Conservation (phyloP, 2,888 invertebrate species). For the Cataglyphis altisquamis region DNA sequence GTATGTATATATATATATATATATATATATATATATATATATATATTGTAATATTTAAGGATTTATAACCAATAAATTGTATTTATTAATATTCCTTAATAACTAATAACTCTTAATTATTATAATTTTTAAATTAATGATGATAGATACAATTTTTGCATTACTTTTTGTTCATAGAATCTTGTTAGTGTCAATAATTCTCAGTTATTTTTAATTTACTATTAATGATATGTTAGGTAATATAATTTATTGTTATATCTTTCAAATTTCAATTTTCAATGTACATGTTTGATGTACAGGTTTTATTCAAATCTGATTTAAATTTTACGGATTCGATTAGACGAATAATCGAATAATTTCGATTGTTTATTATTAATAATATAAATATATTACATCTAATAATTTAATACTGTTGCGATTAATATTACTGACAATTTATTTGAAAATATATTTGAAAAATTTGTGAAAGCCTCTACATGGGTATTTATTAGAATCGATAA, state of each 20-base stretch:
- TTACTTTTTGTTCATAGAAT: neutral
- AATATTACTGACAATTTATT: too few relatives aligned
- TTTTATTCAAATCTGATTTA: too few relatives aligned
- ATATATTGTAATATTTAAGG: conserved; percentile 12
- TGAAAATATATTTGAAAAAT: too few relatives aligned
- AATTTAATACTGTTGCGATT: too few relatives aligned
- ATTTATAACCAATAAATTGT: conserved; percentile 11
- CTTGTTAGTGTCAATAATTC: neutral
- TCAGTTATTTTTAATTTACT: neutral
- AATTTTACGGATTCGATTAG: too few relatives aligned
- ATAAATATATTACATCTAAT: too few relatives aligned
- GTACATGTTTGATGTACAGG: too few relatives aligned
- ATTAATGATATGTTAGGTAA: neutral
- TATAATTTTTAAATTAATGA: neutral
- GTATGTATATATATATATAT: conserved; percentile 1
- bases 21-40: neutral
- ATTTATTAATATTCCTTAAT: conserved; percentile 17
- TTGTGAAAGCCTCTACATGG: neutral
- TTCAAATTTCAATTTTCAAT: too few relatives aligned
- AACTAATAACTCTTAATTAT: neutral
- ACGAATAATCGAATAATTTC: too few relatives aligned
- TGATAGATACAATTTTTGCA: neutral
- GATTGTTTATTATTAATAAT: too few relatives aligned
- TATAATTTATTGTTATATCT: neutral
- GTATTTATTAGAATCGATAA: neutral